These are phyloP conservation scores for Papilio protenor DNA, from an alignment of 2,888 invertebrate genomes.

Conservation along the genomic window DNA sequence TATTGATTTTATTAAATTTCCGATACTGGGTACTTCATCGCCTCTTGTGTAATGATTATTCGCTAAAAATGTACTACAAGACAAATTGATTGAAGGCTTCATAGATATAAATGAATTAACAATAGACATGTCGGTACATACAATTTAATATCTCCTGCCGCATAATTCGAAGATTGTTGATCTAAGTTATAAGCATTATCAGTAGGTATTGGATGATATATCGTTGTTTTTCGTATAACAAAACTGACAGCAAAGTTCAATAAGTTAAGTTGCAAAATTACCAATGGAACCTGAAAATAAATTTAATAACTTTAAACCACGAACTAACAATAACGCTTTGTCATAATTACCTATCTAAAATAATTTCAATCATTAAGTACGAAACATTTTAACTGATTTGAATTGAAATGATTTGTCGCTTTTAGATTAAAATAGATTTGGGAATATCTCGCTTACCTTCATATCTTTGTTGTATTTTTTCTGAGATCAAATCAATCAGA, in stretches of 20 bases:
- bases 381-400: not conserved
- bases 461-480: not conserved
- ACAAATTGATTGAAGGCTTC: not conserved
- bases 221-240: constrained; percentile 2
- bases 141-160: constrained; percentile 9
- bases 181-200: not conserved
- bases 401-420: not conserved
- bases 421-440: not conserved
- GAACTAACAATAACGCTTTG: not conserved
- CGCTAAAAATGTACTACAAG: constrained; percentile 27
- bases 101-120: not conserved
- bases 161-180: not conserved
- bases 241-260: constrained; percentile 3
- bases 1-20: constrained; percentile 20
- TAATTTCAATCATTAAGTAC: not conserved
- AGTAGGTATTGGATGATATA: not conserved
- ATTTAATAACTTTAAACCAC: not conserved
- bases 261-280: not conserved
- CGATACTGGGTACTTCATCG: constrained; percentile 6
- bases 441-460: not conserved
- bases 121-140: not conserved
- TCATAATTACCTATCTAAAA: not conserved
- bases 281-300: constrained; percentile 19
- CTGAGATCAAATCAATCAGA: not conserved
- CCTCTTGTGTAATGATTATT: not conserved